Evolutionary conservation across 2,113 vertebrate species (phyloP), one percentile per base, ranked within the genome.

Genomic region (Falcunculus frontatus): DNA sequence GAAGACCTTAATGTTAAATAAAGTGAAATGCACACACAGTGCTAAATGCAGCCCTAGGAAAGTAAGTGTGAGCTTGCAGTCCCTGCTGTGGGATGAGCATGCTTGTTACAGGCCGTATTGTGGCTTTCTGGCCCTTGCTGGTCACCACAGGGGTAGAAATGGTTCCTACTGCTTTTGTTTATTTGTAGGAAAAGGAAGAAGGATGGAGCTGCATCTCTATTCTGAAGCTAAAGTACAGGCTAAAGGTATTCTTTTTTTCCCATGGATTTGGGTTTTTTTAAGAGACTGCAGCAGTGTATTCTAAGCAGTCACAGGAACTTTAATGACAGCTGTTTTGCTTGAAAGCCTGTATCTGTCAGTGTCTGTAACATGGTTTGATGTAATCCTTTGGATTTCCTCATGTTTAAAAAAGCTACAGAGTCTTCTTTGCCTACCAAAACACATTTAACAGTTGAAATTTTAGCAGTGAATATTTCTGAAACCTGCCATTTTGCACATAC

Each of bases 251-350:
- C 29, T 56, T 56, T 29, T 41, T 39, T 53, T 16, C 12, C 25
- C 7, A 3, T 1, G 2, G 12, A 56, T 93, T 67, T 70, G 10
- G 32, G 7, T 3, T 6, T n/a, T 93, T 95, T 81, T 53, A 70
- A 60, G 69, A 89, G 85, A 56, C 39, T 67, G 82, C 69, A 85
- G 50, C 55, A 59, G 39, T 49, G 12, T 95, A 29, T 68, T 83
- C 76, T 70, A 69, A 86, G 64, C 68, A 96, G 72, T 84, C 63
- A 77, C 35, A 64, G 85, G 22, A 88, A 69, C 47, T 96, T 90
- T 95, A 94, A 70, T 90, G 90, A 89, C 92, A 94, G 88, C 85
- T 97, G 92, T 96, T 96, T 88, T 86, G 56, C 86, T 88, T 92
- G 93, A 89, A 83, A 93, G 73, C 46, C 49, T 75, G 41, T 93